Evolutionary conservation across 2,113 vertebrate species (phyloP).

Genomic region (Nyctibius bracteatus): DNA sequence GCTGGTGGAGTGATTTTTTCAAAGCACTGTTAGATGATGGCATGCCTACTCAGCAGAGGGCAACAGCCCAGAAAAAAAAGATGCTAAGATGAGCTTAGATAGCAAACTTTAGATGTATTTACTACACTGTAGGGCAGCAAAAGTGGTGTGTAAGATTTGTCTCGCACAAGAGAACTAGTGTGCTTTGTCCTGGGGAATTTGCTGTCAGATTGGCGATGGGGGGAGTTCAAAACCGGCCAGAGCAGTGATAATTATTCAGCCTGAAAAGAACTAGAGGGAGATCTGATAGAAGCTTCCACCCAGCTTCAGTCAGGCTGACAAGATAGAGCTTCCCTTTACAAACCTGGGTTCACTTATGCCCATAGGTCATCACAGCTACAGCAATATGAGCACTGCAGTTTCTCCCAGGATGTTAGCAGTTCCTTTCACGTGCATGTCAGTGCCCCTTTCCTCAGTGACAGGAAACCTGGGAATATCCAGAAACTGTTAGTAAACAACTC

Average conservation of each 20-base stretch:
- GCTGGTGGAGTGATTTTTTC: background rate
- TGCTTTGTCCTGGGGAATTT: background rate
- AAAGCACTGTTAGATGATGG: background rate
- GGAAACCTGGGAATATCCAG: background rate
- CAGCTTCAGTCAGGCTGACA: background rate
- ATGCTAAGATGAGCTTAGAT: background rate
- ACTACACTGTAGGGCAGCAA: background rate
- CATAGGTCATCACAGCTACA: background rate
- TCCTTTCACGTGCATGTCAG: rapidly evolving
- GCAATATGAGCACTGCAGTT: background rate
- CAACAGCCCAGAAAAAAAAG: background rate
- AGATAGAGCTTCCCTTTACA: background rate
- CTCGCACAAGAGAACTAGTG: background rate
- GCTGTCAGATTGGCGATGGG: background rate
- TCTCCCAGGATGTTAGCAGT: background rate
- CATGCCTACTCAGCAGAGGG: background rate
- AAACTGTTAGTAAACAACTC: background rate
- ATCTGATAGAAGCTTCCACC: background rate
- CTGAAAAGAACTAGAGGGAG: background rate
- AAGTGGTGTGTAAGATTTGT: background rate
- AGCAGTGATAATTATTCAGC: background rate
- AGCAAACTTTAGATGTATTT: background rate
- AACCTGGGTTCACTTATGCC: background rate
- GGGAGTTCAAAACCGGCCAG: background rate
- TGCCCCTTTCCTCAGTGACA: background rate